phyloP scores from a whole-genome alignment of 2,113 vertebrate species.

The Sylvilagus bachmani region DNA sequence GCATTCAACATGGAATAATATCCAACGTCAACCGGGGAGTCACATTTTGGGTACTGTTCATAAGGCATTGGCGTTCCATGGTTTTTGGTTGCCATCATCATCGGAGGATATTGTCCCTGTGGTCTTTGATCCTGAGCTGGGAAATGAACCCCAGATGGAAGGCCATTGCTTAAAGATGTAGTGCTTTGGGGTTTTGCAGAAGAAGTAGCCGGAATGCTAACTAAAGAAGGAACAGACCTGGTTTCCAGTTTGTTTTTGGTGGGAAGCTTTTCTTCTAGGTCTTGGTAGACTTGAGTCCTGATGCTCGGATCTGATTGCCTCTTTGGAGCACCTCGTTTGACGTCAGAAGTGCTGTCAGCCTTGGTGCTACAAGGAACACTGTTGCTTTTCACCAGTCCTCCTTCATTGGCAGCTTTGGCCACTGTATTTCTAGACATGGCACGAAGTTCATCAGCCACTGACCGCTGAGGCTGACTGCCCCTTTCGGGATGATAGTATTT shows the following conservation, averaged over 20 bases:
- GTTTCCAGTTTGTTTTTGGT: slow-evolving; percentile 94
- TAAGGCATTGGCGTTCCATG: slow-evolving; percentile 90
- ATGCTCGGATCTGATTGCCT: slow-evolving; percentile 96
- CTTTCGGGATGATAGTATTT: slow-evolving; percentile 98
- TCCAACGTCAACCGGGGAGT: slow-evolving; percentile 94
- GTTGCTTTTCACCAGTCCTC: slow-evolving; percentile 97
- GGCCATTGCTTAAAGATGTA: slow-evolving; percentile 90
- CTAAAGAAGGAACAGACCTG: slow-evolving; percentile 92
- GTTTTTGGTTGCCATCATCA: slow-evolving; percentile 92
- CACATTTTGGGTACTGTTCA: slow-evolving; percentile 96
- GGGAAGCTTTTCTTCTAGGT: slow-evolving; percentile 96
- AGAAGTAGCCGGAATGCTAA: slow-evolving; percentile 89
- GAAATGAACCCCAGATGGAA: slow-evolving; percentile 90
- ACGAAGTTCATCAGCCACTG: slow-evolving; percentile 97
- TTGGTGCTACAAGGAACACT: slow-evolving; percentile 94
- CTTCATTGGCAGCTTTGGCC: slow-evolving; percentile 92
- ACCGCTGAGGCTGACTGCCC: slow-evolving; percentile 97
- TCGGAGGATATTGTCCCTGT: slow-evolving; percentile 90
- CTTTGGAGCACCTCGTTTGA: slow-evolving; percentile 92
- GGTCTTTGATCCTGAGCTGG: slow-evolving; percentile 92
- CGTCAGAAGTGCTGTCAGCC: slow-evolving; percentile 88
- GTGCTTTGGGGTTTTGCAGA: slow-evolving; percentile 90
- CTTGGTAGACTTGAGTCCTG: slow-evolving; percentile 94
- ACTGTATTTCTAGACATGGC: slow-evolving; percentile 95
- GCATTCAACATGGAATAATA: slow-evolving; percentile 96